Evolutionary conservation across 2,888 invertebrate species (phyloP).

Genomic region (Tenthredo mesomela): DNA sequence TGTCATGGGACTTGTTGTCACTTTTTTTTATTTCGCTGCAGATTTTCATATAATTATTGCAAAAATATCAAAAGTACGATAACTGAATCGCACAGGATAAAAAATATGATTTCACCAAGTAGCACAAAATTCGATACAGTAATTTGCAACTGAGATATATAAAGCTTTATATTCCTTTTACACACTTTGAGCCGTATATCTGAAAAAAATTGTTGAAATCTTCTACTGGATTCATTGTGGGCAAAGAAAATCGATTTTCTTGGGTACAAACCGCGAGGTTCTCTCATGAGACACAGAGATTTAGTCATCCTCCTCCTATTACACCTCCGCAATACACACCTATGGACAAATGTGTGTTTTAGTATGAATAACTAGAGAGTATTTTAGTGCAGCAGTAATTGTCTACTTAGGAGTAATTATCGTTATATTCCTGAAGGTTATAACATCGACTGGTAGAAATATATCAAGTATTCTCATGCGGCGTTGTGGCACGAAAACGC

Average conservation of each 20-base stretch:
- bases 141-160: too few relatives aligned
- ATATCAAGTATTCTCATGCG: conserved; percentile 4
- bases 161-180: too few relatives aligned
- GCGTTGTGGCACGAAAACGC: background rate
- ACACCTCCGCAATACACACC: background rate
- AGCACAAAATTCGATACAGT: too few relatives aligned
- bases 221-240: background rate
- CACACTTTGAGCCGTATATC: background rate
- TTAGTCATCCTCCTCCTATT: background rate
- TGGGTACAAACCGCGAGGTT: background rate
- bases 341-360: background rate
- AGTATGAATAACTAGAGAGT: background rate
- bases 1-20: too few relatives aligned
- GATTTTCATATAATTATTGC: too few relatives aligned
- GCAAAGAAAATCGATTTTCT: background rate
- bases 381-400: background rate
- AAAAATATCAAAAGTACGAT: too few relatives aligned
- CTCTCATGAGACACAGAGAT: background rate
- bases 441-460: background rate
- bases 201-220: background rate
- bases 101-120: too few relatives aligned
- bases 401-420: background rate
- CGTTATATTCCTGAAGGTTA: background rate
- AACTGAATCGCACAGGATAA: too few relatives aligned
- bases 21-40: too few relatives aligned